Evolutionary conservation across 2,797 vertebrate genomes (phyloP).

Genomic region (Pagetopsis macropterus): DNA sequence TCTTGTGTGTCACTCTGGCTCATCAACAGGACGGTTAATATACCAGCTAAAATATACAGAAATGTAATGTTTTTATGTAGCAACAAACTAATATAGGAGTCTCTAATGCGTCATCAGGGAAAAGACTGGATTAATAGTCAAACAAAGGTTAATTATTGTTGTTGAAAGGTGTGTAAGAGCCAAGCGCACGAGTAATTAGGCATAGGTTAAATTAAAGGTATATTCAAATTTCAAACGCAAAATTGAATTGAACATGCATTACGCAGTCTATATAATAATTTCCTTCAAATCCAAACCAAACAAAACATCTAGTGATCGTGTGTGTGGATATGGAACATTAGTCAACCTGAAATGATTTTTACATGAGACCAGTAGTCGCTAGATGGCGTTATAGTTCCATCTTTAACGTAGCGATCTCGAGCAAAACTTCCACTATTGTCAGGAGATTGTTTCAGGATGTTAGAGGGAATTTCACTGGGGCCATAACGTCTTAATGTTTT

Average conservation of each 20-base stretch:
- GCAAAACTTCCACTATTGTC: neutral
- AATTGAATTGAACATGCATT: neutral
- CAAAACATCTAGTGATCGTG: neutral
- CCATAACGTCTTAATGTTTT: neutral
- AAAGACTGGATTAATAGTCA: neutral
- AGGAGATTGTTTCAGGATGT: neutral
- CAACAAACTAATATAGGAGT: neutral
- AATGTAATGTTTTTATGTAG: neutral
- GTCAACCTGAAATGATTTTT: neutral
- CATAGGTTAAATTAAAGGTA: neutral
- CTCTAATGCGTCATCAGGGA: neutral
- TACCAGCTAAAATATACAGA: neutral
- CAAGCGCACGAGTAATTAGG: neutral
- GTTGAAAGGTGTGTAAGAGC: neutral
- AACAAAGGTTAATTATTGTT: neutral
- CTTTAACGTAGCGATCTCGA: neutral
- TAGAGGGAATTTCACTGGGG: neutral
- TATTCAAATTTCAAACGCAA: neutral
- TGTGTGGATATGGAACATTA: neutral
- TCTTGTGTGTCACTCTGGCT: slow-evolving; percentile 2
- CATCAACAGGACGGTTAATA: neutral
- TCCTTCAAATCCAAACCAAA: neutral
- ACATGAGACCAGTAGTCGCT: neutral
- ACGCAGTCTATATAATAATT: neutral
- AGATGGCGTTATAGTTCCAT: slow-evolving; percentile 59